Evolutionary conservation across 2,888 invertebrate genomes (phyloP).

Genomic region (Holacanthella duospinosa): DNA sequence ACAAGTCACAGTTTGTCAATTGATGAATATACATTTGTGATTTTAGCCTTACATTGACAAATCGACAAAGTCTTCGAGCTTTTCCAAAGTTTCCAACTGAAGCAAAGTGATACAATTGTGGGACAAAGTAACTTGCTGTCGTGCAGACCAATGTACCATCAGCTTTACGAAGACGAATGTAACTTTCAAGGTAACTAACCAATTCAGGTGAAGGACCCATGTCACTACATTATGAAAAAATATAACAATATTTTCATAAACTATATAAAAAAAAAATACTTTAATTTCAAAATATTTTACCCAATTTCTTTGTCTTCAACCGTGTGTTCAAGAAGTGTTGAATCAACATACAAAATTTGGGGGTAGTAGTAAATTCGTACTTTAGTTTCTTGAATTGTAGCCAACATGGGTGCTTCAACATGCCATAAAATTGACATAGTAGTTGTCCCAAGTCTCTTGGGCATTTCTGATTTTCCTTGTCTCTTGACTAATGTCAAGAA

Average conservation of each 20-base stretch:
- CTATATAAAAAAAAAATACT: neutral
- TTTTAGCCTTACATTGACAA: conserved; percentile 48
- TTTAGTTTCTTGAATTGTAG: conserved; percentile 65
- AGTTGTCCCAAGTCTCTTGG: conserved; percentile 55
- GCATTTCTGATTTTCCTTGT: conserved; percentile 50
- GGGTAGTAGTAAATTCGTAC: conserved; percentile 76
- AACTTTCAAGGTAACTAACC: conserved; percentile 69
- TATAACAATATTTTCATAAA: neutral
- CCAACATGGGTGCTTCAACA: conserved; percentile 64
- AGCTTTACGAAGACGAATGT: conserved; percentile 70
- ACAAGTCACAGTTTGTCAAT: neutral
- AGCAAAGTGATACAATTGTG: conserved; percentile 55
- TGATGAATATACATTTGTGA: neutral
- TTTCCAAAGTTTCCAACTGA: conserved; percentile 71
- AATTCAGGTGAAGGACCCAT: conserved; percentile 77
- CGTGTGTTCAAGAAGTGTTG: conserved; percentile 55
- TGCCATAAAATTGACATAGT: conserved; percentile 59
- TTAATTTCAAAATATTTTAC: too few relatives aligned
- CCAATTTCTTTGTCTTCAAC: conserved; percentile 44
- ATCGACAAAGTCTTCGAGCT: conserved; percentile 66
- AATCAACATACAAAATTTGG: conserved; percentile 59
- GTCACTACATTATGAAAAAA: conserved; percentile 55
- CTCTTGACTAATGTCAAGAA: conserved; percentile 57
- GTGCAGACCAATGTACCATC: conserved; percentile 76
- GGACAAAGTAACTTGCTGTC: conserved; percentile 58